Percentiles rank a stretch among this genome's conserved stretches.
phyloP scores from a whole-genome alignment of 2,888 invertebrate genomes.

The Leuctra nigra region DNA sequence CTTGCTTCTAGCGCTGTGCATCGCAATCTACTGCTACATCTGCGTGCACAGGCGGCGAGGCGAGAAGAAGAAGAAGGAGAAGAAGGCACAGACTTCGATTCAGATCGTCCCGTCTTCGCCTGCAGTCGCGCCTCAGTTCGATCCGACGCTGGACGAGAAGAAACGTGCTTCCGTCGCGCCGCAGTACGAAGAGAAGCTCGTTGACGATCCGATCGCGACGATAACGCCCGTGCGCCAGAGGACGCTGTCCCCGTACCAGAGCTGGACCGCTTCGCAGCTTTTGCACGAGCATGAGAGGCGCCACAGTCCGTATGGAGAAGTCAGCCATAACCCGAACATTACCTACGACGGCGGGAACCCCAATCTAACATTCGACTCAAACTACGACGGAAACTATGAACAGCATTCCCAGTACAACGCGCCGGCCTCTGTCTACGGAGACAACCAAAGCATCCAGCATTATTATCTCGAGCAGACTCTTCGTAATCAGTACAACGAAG shows the following conservation, averaged over 20 bases:
- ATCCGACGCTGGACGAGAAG: slow-evolving; percentile 39
- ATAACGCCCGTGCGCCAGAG: slow-evolving; percentile 37
- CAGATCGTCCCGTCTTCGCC: slow-evolving; percentile 6
- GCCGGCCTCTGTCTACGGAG: slow-evolving; percentile 26
- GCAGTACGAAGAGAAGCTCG: slow-evolving; percentile 43
- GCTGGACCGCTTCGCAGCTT: slow-evolving; percentile 54
- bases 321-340: slow-evolving; percentile 32
- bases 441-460: slow-evolving; percentile 18
- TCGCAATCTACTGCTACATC: slow-evolving; percentile 45
- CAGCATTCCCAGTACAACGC: slow-evolving; percentile 14
- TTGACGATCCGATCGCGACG: slow-evolving; percentile 1
- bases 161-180: slow-evolving; percentile 45
- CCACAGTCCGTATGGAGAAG: slow-evolving; percentile 43
- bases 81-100: not conserved
- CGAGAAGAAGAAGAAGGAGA: slow-evolving; percentile 22
- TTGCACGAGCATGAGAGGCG: slow-evolving; percentile 51
- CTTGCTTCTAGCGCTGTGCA: slow-evolving; percentile 40
- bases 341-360: slow-evolving; percentile 42
- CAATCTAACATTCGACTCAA: slow-evolving; percentile 32
- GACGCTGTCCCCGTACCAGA: slow-evolving; percentile 48
- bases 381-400: slow-evolving; percentile 32
- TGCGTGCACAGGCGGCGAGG: slow-evolving; percentile 43
- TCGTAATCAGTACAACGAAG: slow-evolving; percentile 5
- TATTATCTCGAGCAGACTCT: slow-evolving; percentile 18
- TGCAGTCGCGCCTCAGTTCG: slow-evolving; percentile 29